Evolutionary conservation across 2,113 vertebrate genomes (phyloP), one percentile per base, ranked within the genome.

Genomic region (Motacilla alba): DNA sequence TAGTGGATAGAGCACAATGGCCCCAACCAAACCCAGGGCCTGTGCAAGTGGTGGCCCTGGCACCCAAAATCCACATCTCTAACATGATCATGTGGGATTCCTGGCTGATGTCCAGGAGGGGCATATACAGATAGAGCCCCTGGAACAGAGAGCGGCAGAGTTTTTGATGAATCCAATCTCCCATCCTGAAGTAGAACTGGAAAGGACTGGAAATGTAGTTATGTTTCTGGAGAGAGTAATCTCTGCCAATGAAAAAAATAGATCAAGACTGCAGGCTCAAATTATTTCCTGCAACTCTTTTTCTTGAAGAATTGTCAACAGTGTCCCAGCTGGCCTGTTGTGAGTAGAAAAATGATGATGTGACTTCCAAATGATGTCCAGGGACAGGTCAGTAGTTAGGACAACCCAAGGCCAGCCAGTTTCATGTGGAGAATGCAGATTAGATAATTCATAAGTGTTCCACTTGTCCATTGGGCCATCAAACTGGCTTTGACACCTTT

Each of bases 21-120:
- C 11, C 30, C 17, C 41, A 81, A 3, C 3, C 26, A 78, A 62
- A 70, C 24, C 24, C 35, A 27, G 53, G 6, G 8, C 7, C 22
- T 74, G 28, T 35, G 41, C 22, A 53, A 55, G 13, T 1, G 3
- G 8, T 62, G 46, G 22, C 55, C 0, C 0, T 80, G 55, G 52
- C 19, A n/a, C 21, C 28, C 46, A 49, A 83, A 87, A 82, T 20
- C 19, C 15, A 4, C 20, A 37, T 66, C 31, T 74, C 31, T 81
- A 2, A 31, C 1, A 2, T 10, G 27, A 43, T 55, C 35, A 15
- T n/a, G 6, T 50, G 7, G 58, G 39, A 46, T 82, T 41, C 16
- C 52, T 3, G 2, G 6, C 15, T 62, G 43, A 50, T 46, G 35
- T 67, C 33, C 24, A 44, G 23, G 28, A 55, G 26, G 44, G 18